A percentile compares a stretch with the other conserved stretches of the same genome.
phyloP scores from a whole-genome alignment of 1,140 invertebrate species.

The Drosophila grimshawi region DNA sequence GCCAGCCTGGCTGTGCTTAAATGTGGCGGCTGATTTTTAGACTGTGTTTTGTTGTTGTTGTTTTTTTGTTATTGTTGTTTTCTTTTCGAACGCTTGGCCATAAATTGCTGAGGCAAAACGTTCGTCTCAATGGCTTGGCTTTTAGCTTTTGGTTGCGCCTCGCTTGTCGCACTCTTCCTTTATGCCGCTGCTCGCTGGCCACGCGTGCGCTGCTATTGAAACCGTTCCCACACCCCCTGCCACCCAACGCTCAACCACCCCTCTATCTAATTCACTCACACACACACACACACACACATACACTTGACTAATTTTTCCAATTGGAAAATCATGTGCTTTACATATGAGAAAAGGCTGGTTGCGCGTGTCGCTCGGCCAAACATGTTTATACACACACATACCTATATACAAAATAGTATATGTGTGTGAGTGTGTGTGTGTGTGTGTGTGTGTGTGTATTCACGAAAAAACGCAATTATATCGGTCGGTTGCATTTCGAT shows the following conservation, averaged over 20 bases:
- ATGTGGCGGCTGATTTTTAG: conserved; percentile 18
- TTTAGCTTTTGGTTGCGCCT: conserved; percentile 68
- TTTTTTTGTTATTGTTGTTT: conserved; percentile 11
- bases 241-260: conserved; percentile 2
- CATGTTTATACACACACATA: conserved; percentile 58
- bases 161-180: conserved; percentile 73
- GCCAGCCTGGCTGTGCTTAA: conserved; percentile 40
- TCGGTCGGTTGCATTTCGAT: conserved; percentile 84
- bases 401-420: conserved; percentile 9
- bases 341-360: conserved; percentile 76
- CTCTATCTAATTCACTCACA: conserved; percentile 10
- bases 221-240: conserved; percentile 16
- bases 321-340: conserved; percentile 83
- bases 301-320: conserved; percentile 75
- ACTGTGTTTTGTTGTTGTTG: conserved; percentile 2
- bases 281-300: conserved; percentile 19
- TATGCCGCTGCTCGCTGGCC: conserved; percentile 67
- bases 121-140: conserved; percentile 74
- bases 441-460: conserved; percentile 43
- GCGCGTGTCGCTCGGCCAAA: conserved; percentile 80
- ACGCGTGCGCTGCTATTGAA: conserved; percentile 73
- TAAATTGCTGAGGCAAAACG: conserved; percentile 78
- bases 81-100: conserved; percentile 51
- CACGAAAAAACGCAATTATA: conserved; percentile 82
- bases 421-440: conserved; percentile 39